Percentiles rank a stretch among this genome's conserved stretches.
Conservation (phyloP, 2,113 vertebrate species). For the Rhinoderma darwinii region DNA sequence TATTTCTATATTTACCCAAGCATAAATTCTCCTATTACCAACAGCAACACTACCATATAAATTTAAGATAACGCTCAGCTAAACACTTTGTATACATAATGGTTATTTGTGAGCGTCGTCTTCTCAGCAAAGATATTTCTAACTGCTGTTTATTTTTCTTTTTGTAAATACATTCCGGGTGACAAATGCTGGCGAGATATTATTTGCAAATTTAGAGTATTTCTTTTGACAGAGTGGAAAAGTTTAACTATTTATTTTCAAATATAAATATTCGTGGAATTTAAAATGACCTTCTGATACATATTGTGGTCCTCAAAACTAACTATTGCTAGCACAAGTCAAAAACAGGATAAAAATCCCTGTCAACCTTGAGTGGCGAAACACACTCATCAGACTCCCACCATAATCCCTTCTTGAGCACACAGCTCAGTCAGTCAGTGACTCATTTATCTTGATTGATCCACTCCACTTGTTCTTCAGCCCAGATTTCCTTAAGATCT, state of each 20-base stretch:
- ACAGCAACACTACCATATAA: constrained; percentile 50
- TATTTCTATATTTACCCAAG: constrained; percentile 58
- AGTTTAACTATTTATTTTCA: background rate
- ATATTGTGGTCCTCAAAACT: too few relatives aligned
- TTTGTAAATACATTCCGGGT: constrained; percentile 23
- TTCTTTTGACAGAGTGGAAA: background rate
- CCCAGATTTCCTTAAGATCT: constrained; percentile 29
- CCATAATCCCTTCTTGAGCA: constrained; percentile 40
- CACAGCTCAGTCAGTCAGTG: constrained; percentile 21
- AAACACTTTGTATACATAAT: constrained; percentile 60
- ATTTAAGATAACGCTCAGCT: constrained; percentile 58
- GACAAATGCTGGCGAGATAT: constrained; percentile 4
- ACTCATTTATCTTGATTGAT: constrained; percentile 51
- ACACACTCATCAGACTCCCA: constrained; percentile 9
- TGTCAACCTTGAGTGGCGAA: constrained; percentile 19
- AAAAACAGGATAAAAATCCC: background rate
- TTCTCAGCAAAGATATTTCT: constrained; percentile 41
- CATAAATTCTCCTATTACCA: constrained; percentile 61
- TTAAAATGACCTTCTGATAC: background rate
- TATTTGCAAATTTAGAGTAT: constrained; percentile 2
- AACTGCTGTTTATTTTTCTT: constrained; percentile 2
- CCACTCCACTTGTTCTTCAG: constrained; percentile 41
- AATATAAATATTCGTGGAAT: background rate
- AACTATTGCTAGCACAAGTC: background rate
- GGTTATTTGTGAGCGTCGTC: constrained; percentile 47